A percentile compares a stretch with the other conserved stretches of the same genome.
Conservation (phyloP, 2,113 vertebrate species). For the Malurus alboscapulatus region DNA sequence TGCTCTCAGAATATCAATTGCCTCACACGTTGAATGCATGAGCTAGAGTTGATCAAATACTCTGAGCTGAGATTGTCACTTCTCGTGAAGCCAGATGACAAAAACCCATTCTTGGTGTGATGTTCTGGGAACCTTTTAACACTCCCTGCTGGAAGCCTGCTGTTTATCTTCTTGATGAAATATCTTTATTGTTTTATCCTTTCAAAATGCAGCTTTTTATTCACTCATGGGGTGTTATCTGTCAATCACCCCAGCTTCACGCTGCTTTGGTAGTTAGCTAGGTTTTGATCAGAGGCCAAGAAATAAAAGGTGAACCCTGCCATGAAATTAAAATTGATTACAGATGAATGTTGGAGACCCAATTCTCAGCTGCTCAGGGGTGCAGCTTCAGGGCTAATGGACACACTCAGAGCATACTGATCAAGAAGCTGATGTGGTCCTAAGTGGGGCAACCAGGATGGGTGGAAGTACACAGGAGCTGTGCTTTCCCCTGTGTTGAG, state of each 20-base stretch:
- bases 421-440: background rate
- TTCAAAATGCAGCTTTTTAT: background rate
- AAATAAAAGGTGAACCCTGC: background rate
- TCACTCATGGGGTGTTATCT: background rate
- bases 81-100: background rate
- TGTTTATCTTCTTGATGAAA: background rate
- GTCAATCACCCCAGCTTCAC: background rate
- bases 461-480: background rate
- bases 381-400: background rate
- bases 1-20: background rate
- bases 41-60: background rate
- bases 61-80: background rate
- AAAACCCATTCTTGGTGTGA: background rate
- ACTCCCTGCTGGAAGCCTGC: background rate
- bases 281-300: background rate
- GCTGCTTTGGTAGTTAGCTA: background rate
- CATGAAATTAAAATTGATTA: background rate
- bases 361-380: background rate
- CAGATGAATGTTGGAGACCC: background rate
- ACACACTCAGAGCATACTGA: background rate
- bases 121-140: background rate
- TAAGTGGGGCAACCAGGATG: background rate
- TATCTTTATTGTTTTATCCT: conserved; percentile 1
- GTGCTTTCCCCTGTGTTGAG: background rate
- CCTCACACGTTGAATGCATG: background rate